Conservation (phyloP, 1,140 invertebrate species). For the Drosophila pandora region DNA sequence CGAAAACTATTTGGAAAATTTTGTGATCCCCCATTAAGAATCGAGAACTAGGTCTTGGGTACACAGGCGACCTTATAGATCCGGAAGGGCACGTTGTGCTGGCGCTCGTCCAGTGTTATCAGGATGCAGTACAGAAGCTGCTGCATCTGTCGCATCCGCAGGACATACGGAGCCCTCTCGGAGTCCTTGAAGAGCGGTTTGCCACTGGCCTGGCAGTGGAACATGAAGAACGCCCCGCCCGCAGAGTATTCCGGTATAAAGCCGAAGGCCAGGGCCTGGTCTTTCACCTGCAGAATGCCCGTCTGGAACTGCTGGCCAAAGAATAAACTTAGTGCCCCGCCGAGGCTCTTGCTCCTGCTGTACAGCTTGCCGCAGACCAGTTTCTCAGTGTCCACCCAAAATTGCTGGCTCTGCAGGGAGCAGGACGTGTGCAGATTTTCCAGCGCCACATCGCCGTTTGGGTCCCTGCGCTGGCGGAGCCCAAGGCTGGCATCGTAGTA, state of each 20-base stretch:
- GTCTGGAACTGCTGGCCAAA: slow-evolving; percentile 83
- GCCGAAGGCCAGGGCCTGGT: slow-evolving; percentile 85
- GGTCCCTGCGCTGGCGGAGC: slow-evolving; percentile 69
- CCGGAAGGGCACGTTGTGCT: slow-evolving; percentile 31
- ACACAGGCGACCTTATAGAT: slow-evolving; percentile 49
- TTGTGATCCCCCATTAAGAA: background rate
- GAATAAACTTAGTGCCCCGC: slow-evolving; percentile 85
- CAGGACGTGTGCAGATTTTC: slow-evolving; percentile 79
- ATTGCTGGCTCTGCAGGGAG: slow-evolving; percentile 84
- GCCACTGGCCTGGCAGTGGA: slow-evolving; percentile 85
- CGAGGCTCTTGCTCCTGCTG: slow-evolving; percentile 84
- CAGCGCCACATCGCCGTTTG: slow-evolving; percentile 84
- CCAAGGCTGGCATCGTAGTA: slow-evolving; percentile 84
- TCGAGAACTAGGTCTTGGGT: background rate
- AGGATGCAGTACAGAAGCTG: slow-evolving; percentile 85
- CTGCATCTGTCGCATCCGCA: slow-evolving; percentile 85
- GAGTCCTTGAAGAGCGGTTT: slow-evolving; percentile 84
- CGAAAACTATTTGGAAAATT: background rate
- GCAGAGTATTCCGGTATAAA: slow-evolving; percentile 67
- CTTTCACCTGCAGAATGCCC: slow-evolving; percentile 84
- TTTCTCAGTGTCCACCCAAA: slow-evolving; percentile 84
- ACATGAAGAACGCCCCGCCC: slow-evolving; percentile 85
- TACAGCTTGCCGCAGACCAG: slow-evolving; percentile 85
- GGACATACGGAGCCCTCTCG: slow-evolving; percentile 84
- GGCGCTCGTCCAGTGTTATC: slow-evolving; percentile 79